phyloP scores from a whole-genome alignment of 2,113 vertebrate species.

The Tetrax tetrax region DNA sequence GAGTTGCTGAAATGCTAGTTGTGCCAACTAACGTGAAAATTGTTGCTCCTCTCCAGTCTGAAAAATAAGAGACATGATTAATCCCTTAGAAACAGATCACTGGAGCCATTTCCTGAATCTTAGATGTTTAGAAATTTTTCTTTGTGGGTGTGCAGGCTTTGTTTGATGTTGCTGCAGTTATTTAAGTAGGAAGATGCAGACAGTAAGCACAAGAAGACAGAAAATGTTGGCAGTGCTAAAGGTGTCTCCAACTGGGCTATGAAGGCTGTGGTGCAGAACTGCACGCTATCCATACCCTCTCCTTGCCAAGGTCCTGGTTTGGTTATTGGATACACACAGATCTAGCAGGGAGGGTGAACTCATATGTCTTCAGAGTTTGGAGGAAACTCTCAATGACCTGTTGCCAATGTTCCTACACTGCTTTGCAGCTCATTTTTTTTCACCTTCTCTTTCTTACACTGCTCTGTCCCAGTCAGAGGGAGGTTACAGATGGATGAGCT shows the following conservation, averaged over 20 bases:
- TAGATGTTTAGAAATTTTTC: background rate
- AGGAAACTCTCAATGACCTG: background rate
- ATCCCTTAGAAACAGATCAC: background rate
- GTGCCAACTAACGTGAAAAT: background rate
- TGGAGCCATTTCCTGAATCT: background rate
- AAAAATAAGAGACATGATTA: background rate
- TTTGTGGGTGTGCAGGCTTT: background rate
- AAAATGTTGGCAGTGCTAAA: background rate
- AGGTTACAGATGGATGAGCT: background rate
- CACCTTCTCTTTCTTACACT: background rate
- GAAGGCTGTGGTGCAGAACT: background rate
- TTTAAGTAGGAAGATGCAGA: background rate
- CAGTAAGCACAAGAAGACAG: background rate
- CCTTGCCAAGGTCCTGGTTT: background rate
- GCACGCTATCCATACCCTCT: background rate
- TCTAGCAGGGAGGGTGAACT: background rate
- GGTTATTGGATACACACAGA: background rate
- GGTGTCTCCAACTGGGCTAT: background rate
- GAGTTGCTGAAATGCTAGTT: background rate
- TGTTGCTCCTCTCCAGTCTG: background rate
- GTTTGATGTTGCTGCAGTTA: background rate
- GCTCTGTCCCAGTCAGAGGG: background rate
- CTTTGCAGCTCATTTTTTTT: background rate
- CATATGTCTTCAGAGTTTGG: rapidly evolving
- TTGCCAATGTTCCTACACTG: background rate